Conservation (phyloP, 2,888 invertebrate species). For the Drosophila formosana region DNA sequence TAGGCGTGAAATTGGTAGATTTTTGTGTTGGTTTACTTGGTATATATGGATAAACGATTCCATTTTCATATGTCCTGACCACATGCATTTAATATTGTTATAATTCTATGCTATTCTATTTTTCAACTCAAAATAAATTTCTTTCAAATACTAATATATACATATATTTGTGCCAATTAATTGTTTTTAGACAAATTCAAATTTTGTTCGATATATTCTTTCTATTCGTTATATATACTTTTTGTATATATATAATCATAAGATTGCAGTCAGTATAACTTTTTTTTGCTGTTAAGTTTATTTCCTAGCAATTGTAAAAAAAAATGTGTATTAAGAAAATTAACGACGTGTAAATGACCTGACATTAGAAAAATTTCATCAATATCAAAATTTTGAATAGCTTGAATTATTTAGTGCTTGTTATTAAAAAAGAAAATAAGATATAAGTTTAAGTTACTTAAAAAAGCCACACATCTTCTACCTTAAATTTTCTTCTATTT, state of each 20-base stretch:
- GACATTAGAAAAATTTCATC: background rate
- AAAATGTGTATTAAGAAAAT: background rate
- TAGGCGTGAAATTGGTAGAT: background rate
- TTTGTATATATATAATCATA: background rate
- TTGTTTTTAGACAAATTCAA: background rate
- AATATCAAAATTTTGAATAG: slow-evolving; percentile 25
- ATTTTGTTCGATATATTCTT: background rate
- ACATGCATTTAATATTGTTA: background rate
- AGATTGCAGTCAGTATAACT: background rate
- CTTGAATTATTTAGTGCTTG: slow-evolving; percentile 31
- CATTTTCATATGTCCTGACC: background rate
- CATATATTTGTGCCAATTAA: background rate
- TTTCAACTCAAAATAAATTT: background rate
- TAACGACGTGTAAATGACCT: background rate
- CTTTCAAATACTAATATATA: too few relatives aligned
- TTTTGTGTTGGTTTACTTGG: background rate
- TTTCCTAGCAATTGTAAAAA: background rate
- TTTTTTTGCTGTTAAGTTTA: background rate
- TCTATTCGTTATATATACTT: background rate
- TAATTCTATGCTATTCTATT: background rate
- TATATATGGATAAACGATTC: background rate
- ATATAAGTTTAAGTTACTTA: slow-evolving; percentile 15
- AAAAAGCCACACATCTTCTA: slow-evolving; percentile 19
- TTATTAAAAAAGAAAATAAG: slow-evolving; percentile 19
- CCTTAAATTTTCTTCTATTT: slow-evolving; percentile 9